Evolutionary conservation across 2,888 invertebrate genomes (phyloP), one percentile per base, ranked within the genome.

Genomic region (Schrankia costaestrigalis): DNA sequence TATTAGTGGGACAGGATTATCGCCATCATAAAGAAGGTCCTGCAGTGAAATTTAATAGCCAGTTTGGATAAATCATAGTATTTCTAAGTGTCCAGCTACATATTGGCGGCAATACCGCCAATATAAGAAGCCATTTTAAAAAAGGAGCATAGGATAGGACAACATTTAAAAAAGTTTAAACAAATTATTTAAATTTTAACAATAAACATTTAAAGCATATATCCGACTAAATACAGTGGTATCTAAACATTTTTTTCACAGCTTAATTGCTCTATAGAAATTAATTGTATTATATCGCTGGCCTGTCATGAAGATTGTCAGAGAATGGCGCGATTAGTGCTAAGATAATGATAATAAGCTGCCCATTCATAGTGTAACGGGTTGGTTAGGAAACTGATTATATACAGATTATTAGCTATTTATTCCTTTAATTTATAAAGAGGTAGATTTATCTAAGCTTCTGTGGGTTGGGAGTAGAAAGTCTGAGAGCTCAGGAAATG

Each of bases 181-280:
- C 3, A 15, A 15, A 15, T 6, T 23, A 21, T 21, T 7, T n/a
- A 21, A n/a, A 7, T 21, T n/a, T 23, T 2, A 10, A 10, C 23
- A 23, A 5, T 23, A 23, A 8, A 11, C 23, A 31, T 6, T 10
- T 18, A 17, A 11, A 14, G 5, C 26, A 32, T 44, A 40, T 38
- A 36, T 21, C 31, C 28, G 11, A 6, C 12, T 21, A 11, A 11
- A 41, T 33, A 47, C 31, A 19, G 11, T 27, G n/a, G n/a, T n/a
- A n/a, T 15, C 34, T 35, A 32, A 22, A 37, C 22, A 31, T 32
- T 18, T 35, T 29, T 41, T 35, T 41, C 49, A 53, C 44, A 41
- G 44, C 39, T 57, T 51, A 63, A 63, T 63, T 62, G 63, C 56
- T 36, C 63, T 41, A 62, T 60, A 62, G 63, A 62, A 62, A 62